Evolutionary conservation across 2,888 invertebrate genomes (phyloP).

Genomic region (Busseola fusca): DNA sequence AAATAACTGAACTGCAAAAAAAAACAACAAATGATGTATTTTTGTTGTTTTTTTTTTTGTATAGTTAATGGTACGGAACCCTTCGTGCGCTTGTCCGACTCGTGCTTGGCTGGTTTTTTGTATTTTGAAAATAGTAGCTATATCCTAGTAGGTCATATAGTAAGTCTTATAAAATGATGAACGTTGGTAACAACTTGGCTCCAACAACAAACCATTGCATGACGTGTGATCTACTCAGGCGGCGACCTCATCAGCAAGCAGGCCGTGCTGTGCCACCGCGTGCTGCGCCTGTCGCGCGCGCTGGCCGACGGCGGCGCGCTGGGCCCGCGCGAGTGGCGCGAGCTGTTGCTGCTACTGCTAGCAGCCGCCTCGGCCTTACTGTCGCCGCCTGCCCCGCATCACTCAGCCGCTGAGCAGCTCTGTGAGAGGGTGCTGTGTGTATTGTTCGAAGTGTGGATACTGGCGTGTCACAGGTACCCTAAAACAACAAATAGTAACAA

Average conservation of each 20-base stretch:
- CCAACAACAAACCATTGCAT: neutral
- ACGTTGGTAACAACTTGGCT: neutral
- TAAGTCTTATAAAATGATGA: neutral
- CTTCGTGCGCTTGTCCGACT: too few species aligned
- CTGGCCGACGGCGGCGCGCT: conserved; percentile 88
- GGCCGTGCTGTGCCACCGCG: conserved; percentile 97
- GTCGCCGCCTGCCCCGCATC: conserved; percentile 97
- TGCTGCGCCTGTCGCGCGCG: conserved; percentile 94
- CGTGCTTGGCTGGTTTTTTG: too few species aligned
- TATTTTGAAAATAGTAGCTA: too few species aligned
- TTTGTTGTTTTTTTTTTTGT: too few species aligned
- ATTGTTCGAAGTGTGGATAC: conserved; percentile 94
- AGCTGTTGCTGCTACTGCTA: conserved; percentile 95
- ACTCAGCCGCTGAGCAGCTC: conserved; percentile 98
- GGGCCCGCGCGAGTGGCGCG: conserved; percentile 97
- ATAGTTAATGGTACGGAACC: too few species aligned
- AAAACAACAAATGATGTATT: too few species aligned
- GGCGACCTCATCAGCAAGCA: conserved; percentile 97
- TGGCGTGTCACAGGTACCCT: conserved; percentile 87
- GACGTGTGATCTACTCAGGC: conserved; percentile 84
- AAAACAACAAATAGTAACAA: neutral
- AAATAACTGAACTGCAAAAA: too few species aligned
- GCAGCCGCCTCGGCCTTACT: conserved; percentile 95
- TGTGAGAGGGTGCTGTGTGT: conserved; percentile 98
- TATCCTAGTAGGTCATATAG: too few species aligned